Evolutionary conservation across 2,113 vertebrate genomes (phyloP).

Genomic region (Hemichromis elongatus): DNA sequence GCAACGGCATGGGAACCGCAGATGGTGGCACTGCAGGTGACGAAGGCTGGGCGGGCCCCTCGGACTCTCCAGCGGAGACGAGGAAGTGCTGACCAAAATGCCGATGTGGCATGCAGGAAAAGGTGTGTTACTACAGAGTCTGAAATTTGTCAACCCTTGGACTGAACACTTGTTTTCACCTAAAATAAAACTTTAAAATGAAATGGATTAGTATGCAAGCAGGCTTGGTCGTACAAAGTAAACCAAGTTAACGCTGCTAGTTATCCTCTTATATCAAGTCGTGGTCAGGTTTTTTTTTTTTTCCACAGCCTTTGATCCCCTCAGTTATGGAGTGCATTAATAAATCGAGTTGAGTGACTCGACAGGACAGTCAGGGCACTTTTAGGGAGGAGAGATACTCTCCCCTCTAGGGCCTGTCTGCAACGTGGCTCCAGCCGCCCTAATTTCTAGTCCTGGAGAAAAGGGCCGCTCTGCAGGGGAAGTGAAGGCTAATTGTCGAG

Average conservation of each 20-base stretch:
- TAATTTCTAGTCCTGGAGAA: constrained; percentile 11
- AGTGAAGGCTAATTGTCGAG: constrained; percentile 25
- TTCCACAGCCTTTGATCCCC: not conserved
- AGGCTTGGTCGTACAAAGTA: not conserved
- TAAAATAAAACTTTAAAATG: not conserved
- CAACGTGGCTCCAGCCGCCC: not conserved
- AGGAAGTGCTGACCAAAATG: no score
- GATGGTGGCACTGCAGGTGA: no score
- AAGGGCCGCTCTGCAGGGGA: not conserved
- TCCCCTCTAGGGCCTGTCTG: not conserved
- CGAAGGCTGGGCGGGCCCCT: no score
- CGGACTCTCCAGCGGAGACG: no score
- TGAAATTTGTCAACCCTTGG: not conserved
- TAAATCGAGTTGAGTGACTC: not conserved
- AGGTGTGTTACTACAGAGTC: not conserved
- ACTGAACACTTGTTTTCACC: not conserved
- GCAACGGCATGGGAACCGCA: no score
- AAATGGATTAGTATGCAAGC: not conserved
- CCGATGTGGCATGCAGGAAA: not conserved
- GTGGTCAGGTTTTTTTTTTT: not conserved
- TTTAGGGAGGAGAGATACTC: constrained; percentile 15
- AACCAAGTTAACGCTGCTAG: not conserved
- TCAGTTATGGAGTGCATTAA: not conserved
- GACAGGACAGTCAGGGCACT: not conserved
- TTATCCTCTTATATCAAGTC: not conserved